These are phyloP conservation scores for Pontoporia blainvillei DNA, from an alignment of 2,113 vertebrate species.

Conservation along the genomic window DNA sequence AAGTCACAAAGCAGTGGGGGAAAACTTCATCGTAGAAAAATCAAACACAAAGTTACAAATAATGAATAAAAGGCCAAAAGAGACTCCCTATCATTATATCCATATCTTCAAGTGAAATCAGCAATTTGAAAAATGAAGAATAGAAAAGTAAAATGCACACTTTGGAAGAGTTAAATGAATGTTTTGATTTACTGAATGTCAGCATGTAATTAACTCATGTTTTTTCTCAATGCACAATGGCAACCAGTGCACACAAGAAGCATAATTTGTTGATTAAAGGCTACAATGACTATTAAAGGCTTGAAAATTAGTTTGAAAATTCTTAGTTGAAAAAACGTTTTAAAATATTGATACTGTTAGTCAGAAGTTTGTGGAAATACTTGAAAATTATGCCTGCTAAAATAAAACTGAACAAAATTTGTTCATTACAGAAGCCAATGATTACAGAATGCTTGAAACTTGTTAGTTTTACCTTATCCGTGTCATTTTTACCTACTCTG, in stretches of 20 bases:
- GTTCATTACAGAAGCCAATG: neutral
- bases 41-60: neutral
- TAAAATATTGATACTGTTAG: neutral
- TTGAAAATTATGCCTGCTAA: neutral
- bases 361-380: neutral
- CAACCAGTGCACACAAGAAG: neutral
- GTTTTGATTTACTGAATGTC: neutral
- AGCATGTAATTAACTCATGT: neutral
- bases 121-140: neutral
- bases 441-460: neutral
- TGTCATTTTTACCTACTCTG: neutral
- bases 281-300: neutral
- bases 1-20: neutral
- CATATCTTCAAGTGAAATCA: neutral
- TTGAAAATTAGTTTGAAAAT: neutral
- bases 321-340: neutral
- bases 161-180: neutral
- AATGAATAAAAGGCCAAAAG: neutral
- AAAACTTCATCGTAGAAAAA: neutral
- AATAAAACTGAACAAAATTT: neutral
- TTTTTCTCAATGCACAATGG: neutral
- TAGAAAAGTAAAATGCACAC: neutral
- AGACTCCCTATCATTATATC: neutral
- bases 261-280: neutral
- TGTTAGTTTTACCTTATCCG: neutral